Evolutionary conservation across 2,888 invertebrate genomes (phyloP).

Genomic region (Lacanobia oleracea): DNA sequence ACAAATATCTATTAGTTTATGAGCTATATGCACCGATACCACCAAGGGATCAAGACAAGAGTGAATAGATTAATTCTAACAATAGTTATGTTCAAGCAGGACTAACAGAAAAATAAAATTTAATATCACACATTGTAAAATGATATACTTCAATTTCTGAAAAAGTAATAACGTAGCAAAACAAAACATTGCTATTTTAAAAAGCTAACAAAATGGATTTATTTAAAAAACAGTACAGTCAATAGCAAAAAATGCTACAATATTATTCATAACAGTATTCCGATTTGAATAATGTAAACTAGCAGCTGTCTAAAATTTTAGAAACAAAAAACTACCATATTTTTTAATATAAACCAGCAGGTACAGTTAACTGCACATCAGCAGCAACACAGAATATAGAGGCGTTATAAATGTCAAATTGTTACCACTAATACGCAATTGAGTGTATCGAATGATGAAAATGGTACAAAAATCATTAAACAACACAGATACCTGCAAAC

Average conservation of each 20-base stretch:
- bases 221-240: constrained; percentile 12
- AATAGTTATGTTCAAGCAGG: background rate
- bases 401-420: too few species aligned
- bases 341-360: background rate
- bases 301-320: constrained; percentile 3
- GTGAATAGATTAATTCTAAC: background rate
- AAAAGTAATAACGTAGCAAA: background rate
- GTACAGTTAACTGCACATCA: background rate
- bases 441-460: too few species aligned
- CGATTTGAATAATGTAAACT: constrained; percentile 10
- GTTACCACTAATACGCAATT: too few species aligned
- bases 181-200: background rate
- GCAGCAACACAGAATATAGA: background rate
- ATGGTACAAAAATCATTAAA: background rate
- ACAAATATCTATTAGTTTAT: too few species aligned
- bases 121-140: background rate
- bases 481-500: background rate
- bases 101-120: background rate
- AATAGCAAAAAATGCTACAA: constrained; percentile 5
- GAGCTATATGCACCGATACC: too few species aligned
- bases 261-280: constrained; percentile 23
- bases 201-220: background rate
- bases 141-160: background rate
- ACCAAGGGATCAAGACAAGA: too few species aligned
- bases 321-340: background rate